Evolutionary conservation across 2,888 invertebrate genomes (phyloP), one percentile per base, ranked within the genome.

Genomic region (Nemotelus pantherinus): DNA sequence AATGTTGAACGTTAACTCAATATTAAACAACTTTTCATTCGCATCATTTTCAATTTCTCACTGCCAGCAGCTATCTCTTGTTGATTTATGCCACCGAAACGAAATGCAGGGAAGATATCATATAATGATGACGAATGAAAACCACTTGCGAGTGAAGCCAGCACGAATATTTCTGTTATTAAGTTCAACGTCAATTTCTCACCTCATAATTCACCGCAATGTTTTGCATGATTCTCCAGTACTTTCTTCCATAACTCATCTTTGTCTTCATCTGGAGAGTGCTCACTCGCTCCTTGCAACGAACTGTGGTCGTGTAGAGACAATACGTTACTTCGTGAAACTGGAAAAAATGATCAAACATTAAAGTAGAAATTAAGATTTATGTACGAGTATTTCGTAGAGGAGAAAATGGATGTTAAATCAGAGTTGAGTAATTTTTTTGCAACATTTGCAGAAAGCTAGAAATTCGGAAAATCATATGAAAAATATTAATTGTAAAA

Each of bases 171-270:
- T 44, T 48, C 25, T 48, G 4, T 68, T 68, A 68, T 68, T 47
- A 68, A 68, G 67, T 68, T 68, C 48, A n/a, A 68, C 48, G 67
- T 68, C 67, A 48, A 68, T 68, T 68, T 50, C 50, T 68, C 67
- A 68, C 67, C 67, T 68, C 67, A 68, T 68, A 68, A 68, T 48
- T 68, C 67, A 68, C 50, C 48, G 25, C 25, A 68, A 50, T 44
- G 50, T 41, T 68, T 68, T 48, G 47, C 48, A 48, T 68, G 67
- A 50, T 50, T 68, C 50, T 68, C 50, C 25, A 68, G 50, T 50
- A 68, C 67, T 68, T 65, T 68, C 48, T 48, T 48, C 41, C 67
- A 50, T 68, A 68, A 48, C 25, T 68, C 67, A 68, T 68, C 39
- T 50, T 9, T 3, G 25, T 47, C 50, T 4, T 6, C n/a, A 47